These are phyloP conservation scores for Cygnus olor DNA, from an alignment of 2,797 vertebrate genomes.

Conservation along the genomic window DNA sequence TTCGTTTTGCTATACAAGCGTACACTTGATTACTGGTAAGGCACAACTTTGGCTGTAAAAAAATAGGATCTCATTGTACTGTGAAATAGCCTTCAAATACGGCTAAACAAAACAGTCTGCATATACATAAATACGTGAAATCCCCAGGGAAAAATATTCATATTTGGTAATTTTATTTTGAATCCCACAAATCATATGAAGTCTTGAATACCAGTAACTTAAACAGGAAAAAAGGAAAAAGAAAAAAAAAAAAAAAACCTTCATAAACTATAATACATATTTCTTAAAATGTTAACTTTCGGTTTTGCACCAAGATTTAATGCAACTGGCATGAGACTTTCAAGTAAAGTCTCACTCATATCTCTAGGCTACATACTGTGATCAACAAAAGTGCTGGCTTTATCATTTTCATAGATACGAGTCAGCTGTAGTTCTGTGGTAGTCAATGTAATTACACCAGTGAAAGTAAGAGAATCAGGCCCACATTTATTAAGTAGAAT, in stretches of 20 bases:
- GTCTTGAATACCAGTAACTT: not conserved
- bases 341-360: slow-evolving; percentile 18
- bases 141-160: slow-evolving; percentile 13
- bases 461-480: slow-evolving; percentile 10
- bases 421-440: not conserved
- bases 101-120: slow-evolving; percentile 17
- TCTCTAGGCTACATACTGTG: slow-evolving; percentile 3
- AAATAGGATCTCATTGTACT: slow-evolving; percentile 40
- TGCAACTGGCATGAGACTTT: not conserved
- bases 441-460: not conserved
- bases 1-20: slow-evolving; percentile 28
- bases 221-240: not conserved
- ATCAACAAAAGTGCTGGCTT: slow-evolving; percentile 25
- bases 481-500: not conserved
- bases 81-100: slow-evolving; percentile 38
- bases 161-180: slow-evolving; percentile 26
- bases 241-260: not conserved
- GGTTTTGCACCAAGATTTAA: slow-evolving; percentile 49
- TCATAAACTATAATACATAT: slow-evolving; percentile 28
- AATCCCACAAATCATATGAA: slow-evolving; percentile 4
- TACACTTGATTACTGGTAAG: slow-evolving; percentile 27
- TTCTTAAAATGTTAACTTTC: slow-evolving; percentile 46
- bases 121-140: slow-evolving; percentile 18
- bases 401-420: slow-evolving; percentile 1
- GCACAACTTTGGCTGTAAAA: slow-evolving; percentile 27